Evolutionary conservation across 2,797 vertebrate species (phyloP).

Genomic region (Nannoperca obscura): DNA sequence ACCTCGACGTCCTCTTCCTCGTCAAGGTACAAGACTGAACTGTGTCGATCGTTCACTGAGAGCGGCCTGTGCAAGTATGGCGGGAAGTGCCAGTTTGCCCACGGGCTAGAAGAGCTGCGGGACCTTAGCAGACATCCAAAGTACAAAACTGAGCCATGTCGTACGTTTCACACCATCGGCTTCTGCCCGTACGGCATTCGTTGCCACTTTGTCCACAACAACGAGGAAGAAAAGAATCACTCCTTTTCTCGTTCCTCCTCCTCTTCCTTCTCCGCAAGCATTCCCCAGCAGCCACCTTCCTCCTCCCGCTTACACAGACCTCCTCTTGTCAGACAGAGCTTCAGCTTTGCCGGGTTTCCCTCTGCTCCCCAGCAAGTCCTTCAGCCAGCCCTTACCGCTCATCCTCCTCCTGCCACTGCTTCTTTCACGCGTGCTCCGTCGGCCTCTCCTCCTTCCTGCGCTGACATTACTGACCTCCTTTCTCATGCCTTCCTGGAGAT

Average conservation of each 20-base stretch:
- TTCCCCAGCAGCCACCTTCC: constrained; percentile 43
- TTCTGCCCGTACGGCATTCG: constrained; percentile 90
- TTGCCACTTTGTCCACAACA: constrained; percentile 90
- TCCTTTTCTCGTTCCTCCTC: constrained; percentile 43
- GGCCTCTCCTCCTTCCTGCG: constrained; percentile 69
- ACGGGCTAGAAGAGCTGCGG: constrained; percentile 84
- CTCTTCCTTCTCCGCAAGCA: constrained; percentile 41
- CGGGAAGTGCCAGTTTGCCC: constrained; percentile 89
- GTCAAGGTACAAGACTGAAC: constrained; percentile 88
- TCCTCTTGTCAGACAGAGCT: constrained; percentile 84
- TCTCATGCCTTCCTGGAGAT: constrained; percentile 74
- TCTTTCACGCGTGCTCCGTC: constrained; percentile 51
- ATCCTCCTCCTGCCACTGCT: constrained; percentile 16
- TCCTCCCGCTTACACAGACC: constrained; percentile 68
- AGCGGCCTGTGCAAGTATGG: constrained; percentile 88
- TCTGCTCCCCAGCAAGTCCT: constrained; percentile 67
- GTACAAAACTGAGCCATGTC: constrained; percentile 88
- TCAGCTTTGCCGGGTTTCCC: constrained; percentile 87
- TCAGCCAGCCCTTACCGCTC: constrained; percentile 40
- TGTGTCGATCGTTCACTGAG: constrained; percentile 87
- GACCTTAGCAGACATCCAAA: constrained; percentile 87
- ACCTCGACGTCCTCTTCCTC: constrained; percentile 68
- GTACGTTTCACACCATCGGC: constrained; percentile 89
- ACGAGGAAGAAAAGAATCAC: constrained; percentile 80
- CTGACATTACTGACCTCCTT: constrained; percentile 77